Evolutionary conservation across 2,888 invertebrate species (phyloP).

Genomic region (Helicoverpa assulta): DNA sequence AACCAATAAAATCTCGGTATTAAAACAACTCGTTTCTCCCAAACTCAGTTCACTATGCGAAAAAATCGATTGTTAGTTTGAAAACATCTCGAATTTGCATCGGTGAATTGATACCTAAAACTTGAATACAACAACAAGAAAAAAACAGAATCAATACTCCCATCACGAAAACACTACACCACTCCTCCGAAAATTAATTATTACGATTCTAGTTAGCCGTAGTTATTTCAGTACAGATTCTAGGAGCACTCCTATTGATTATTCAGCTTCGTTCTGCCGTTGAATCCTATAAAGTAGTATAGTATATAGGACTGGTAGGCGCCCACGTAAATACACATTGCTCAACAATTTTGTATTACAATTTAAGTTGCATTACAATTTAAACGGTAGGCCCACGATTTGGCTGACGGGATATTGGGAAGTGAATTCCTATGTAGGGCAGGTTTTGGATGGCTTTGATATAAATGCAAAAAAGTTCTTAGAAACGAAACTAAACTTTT

Average conservation of each 20-base stretch:
- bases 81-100: too few relatives aligned
- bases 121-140: background rate
- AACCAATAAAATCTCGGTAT: too few relatives aligned
- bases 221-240: constrained; percentile 28
- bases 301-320: background rate
- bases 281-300: constrained; percentile 18
- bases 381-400: constrained; percentile 4
- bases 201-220: constrained; percentile 17
- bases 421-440: constrained; percentile 1
- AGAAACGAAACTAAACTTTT: too few relatives aligned
- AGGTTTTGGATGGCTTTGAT: too few relatives aligned
- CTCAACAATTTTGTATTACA: too few relatives aligned
- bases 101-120: too few relatives aligned
- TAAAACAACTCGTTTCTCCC: too few relatives aligned
- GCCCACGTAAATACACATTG: constrained; percentile 11
- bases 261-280: constrained; percentile 17
- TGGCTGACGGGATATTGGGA: background rate
- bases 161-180: background rate
- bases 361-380: too few relatives aligned
- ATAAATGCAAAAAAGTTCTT: too few relatives aligned
- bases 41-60: too few relatives aligned
- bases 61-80: too few relatives aligned
- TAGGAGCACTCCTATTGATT: constrained; percentile 43
- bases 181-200: constrained; percentile 26
- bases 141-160: background rate